Evolutionary conservation across 2,797 vertebrate genomes (phyloP).

Genomic region (Sebastolobus alascanus): DNA sequence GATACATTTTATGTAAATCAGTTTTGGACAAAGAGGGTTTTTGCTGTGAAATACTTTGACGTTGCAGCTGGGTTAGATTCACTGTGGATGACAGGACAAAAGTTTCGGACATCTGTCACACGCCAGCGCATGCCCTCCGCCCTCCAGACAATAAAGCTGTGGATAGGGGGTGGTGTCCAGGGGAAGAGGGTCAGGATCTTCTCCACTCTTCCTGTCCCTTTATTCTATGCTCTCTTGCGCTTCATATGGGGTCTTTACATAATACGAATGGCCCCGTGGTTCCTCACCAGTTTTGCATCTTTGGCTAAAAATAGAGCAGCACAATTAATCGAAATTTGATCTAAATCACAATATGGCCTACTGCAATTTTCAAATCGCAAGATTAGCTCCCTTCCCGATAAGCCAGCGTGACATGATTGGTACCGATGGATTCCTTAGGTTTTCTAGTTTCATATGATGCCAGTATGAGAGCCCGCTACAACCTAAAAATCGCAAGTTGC

Average conservation of each 20-base stretch:
- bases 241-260: slow-evolving; percentile 20
- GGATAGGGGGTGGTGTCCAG: slow-evolving; percentile 26
- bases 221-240: slow-evolving; percentile 33
- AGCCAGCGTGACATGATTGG: too few species aligned
- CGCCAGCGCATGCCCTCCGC: slow-evolving; percentile 46
- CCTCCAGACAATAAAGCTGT: slow-evolving; percentile 51
- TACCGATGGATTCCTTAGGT: too few species aligned
- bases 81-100: slow-evolving; percentile 55
- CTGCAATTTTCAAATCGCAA: too few species aligned
- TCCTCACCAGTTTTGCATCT: slow-evolving; percentile 18
- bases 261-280: slow-evolving; percentile 29
- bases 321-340: too few species aligned
- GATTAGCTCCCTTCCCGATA: too few species aligned
- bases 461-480: too few species aligned
- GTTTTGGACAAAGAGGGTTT: background rate
- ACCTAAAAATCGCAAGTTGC: too few species aligned
- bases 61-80: slow-evolving; percentile 31
- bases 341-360: too few species aligned
- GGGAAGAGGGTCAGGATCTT: slow-evolving; percentile 49
- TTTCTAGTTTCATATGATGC: too few species aligned
- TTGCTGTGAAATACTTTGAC: slow-evolving; percentile 40
- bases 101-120: slow-evolving; percentile 70
- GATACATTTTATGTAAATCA: background rate
- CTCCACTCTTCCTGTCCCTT: slow-evolving; percentile 43
- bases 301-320: background rate